Evolutionary conservation across 2,113 vertebrate species (phyloP), one percentile per base, ranked within the genome.

Genomic region (Zapus hudsonius): DNA sequence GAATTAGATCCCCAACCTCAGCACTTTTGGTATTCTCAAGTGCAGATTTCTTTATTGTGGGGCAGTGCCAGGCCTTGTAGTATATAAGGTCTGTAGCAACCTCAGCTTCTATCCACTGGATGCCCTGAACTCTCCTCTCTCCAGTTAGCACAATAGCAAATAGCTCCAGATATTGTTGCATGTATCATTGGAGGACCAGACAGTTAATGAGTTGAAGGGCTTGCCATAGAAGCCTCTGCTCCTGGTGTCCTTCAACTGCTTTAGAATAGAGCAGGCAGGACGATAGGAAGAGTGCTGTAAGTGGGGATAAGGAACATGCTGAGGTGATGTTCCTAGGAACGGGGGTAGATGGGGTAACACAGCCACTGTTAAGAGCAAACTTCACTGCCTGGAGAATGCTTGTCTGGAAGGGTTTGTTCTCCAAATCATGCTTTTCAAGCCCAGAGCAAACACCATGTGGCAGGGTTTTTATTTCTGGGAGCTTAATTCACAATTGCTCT

Each of bases 231-330:
- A 52, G 10, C 25, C 74, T 42, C 19, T 22, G 5, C 17, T 76
- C 22, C 47, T 52, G 66, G 31, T 63, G 16, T 7, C 33, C 23
- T 40, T n/a, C 4, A 17, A 1, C 29, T 36, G 17, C 38, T 69
- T 1, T 8, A 40, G 72, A 47, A 66, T 7, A 38, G 8, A 17
- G 3, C 33, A 27, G 3, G 20, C 27, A 66, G 2, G 23, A 55
- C 72, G 33, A 6, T 33, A 59, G 42, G 10, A 82, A 36, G 36
- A 69, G 17, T 22, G 0, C 12, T 66, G 4, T 44, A 10, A 33
- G 13, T 1, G 0, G 29, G 8, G 5, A 3, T 10, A 25, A 40
- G 7, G 9, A 44, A 2, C 20, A 1, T 15, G 40, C 3, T 59
- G 59, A 52, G 22, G 16, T 29, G 36, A 36, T 3, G 73, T 52